Evolutionary conservation across 2,797 vertebrate genomes (phyloP), one percentile per base, ranked within the genome.

Genomic region (Oceanodroma leucorhoa): DNA sequence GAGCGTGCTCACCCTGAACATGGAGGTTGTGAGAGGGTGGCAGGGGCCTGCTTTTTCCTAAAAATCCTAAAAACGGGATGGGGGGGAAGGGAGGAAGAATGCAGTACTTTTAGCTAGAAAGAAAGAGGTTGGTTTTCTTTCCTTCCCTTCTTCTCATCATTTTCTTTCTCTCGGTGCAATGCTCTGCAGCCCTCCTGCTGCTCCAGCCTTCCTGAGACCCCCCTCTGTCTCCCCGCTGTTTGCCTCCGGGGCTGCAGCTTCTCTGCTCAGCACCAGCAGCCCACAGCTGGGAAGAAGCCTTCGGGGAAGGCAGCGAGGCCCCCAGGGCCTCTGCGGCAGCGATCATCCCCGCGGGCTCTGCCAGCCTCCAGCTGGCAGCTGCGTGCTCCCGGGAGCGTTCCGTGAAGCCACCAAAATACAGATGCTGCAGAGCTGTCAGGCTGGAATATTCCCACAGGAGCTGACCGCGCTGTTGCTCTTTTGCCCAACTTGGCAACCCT

Each of bases 331-430:
- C 83, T 69, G 51, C 27, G 5, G 84, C 82, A 93, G 87, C 11
- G 5, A 80, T 87, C 40, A 32, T 45, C 32, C 55, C 82, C 0
- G 1, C 41, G 54, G 80, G 85, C 66, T 69, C 48, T 82, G 91
- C 87, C 91, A 92, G 73, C 50, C 54, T 94, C 67, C 84, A 73
- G 61, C 91, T 93, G 95, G 72, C 85, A 81, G 76, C 88, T 86
- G 71, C 6, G 30, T 6, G 21, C 57, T 81, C 86, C 67, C 0
- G 2, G 78, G 48, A 90, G 76, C 5, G 0, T 14, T 65, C 3
- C 5, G 43, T 48, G 87, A 66, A 83, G 77, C 45, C 65, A 60
- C 84, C 70, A 78, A 92, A 94, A 84, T 69, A 78, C 91, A 91
- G 89, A 94, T 81, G 82, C 89, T 83, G 72, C 65, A 82, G 70